A percentile compares a stretch with the other conserved stretches of the same genome.
Conservation (phyloP, 2,888 invertebrate species). For the Harpalus rufipes region DNA sequence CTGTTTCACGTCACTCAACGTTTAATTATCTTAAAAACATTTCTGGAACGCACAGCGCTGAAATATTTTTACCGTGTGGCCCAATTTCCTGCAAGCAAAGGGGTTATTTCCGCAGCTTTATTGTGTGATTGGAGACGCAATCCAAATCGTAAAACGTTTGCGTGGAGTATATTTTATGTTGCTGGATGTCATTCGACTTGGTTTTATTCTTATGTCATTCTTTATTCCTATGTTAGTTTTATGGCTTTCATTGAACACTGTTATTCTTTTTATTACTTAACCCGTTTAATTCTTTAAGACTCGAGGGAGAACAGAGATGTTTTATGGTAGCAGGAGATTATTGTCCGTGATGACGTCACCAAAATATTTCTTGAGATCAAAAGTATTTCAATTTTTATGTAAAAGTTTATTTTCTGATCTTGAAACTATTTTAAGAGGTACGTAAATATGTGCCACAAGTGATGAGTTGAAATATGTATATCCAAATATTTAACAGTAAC, state of each 20-base stretch:
- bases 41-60: neutral
- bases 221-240: slow-evolving; percentile 27
- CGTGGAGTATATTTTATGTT: slow-evolving; percentile 15
- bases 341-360: neutral
- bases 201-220: slow-evolving; percentile 27
- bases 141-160: slow-evolving; percentile 41
- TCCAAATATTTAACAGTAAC: too few species aligned
- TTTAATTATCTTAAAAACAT: neutral
- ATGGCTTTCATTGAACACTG: slow-evolving; percentile 24
- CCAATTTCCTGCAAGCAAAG: slow-evolving; percentile 20
- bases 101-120: slow-evolving; percentile 45
- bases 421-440: too few species aligned
- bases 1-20: too few species aligned
- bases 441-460: too few species aligned
- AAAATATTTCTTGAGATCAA: neutral
- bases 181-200: slow-evolving; percentile 17
- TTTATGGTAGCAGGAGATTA: neutral
- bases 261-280: slow-evolving; percentile 24
- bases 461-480: too few species aligned
- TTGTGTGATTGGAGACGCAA: slow-evolving; percentile 48
- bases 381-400: too few species aligned
- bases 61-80: slow-evolving; percentile 51
- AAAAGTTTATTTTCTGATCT: too few species aligned
- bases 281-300: slow-evolving; percentile 12
- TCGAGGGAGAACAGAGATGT: neutral